These are phyloP conservation scores for Lithophane semibrunnea DNA, from an alignment of 2,888 invertebrate species.

Conservation along the genomic window DNA sequence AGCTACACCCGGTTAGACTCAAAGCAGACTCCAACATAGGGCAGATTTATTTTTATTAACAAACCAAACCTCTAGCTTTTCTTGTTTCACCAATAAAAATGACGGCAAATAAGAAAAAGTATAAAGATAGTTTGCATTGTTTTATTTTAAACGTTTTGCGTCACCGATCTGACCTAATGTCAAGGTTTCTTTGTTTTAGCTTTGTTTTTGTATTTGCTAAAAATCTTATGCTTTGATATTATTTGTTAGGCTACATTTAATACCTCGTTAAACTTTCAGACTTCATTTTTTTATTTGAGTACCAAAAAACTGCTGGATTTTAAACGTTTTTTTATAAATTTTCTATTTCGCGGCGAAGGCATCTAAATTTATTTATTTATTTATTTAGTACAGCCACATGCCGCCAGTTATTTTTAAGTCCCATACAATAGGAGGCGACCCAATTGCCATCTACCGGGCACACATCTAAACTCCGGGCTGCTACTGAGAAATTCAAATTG, in stretches of 20 bases:
- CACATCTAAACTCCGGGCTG: not conserved
- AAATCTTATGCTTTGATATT: conserved; percentile 8
- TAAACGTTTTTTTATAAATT: not conserved
- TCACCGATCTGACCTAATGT: conserved; percentile 5
- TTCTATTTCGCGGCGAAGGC: not conserved
- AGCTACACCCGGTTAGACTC: not conserved
- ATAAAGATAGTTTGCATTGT: not conserved
- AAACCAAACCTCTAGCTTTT: not conserved
- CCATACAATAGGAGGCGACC: not conserved
- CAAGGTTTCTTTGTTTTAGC: conserved; percentile 27
- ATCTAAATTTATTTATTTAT: not conserved
- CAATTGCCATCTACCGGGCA: not conserved
- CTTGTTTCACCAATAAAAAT: not conserved
- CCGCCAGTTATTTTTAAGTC: not conserved
- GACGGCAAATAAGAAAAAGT: not conserved
- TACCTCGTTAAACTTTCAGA: conserved; percentile 7
- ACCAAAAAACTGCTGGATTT: not conserved
- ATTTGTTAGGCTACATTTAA: conserved; percentile 22
- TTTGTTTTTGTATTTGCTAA: not conserved
- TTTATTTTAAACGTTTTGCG: conserved; percentile 10
- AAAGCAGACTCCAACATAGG: not conserved
- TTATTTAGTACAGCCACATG: not conserved
- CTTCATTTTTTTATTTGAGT: not conserved
- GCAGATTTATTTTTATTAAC: not conserved
- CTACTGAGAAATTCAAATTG: too few relatives aligned